These are phyloP conservation scores for Bombus superbus DNA, from an alignment of 1,140 invertebrate species.

Conservation along the genomic window DNA sequence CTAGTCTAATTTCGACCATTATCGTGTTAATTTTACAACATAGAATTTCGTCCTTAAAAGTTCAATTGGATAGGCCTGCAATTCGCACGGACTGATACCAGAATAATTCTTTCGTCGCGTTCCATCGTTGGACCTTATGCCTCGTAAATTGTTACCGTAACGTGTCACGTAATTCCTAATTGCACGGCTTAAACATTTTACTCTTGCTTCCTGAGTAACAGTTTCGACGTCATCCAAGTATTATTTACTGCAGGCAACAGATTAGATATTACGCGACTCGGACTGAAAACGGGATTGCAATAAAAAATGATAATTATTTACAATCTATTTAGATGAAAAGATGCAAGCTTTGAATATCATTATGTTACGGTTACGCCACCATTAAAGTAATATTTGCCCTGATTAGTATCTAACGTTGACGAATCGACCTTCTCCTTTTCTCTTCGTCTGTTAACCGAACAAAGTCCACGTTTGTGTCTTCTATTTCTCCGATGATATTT, in stretches of 20 bases:
- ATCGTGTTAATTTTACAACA: background rate
- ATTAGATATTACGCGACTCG: background rate
- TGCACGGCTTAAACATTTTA: background rate
- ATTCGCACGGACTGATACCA: background rate
- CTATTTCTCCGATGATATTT: slow-evolving; percentile 47
- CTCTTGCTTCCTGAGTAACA: background rate
- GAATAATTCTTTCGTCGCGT: background rate
- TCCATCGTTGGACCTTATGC: background rate
- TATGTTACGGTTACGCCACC: background rate
- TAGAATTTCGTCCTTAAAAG: background rate
- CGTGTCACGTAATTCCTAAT: slow-evolving; percentile 10
- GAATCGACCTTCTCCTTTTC: slow-evolving; percentile 33
- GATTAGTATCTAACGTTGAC: slow-evolving; percentile 16
- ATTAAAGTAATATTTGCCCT: slow-evolving; percentile 19
- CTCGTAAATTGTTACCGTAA: background rate
- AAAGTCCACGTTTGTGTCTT: slow-evolving; percentile 58
- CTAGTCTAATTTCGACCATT: background rate
- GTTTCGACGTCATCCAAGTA: background rate
- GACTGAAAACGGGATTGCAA: background rate
- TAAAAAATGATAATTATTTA: slow-evolving; percentile 41
- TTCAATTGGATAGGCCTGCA: background rate
- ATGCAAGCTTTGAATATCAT: background rate
- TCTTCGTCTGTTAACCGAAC: slow-evolving; percentile 6
- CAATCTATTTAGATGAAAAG: background rate
- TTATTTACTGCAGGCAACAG: background rate